These are phyloP conservation scores for Nymphalis io DNA, from an alignment of 1,140 invertebrate species.

Conservation along the genomic window DNA sequence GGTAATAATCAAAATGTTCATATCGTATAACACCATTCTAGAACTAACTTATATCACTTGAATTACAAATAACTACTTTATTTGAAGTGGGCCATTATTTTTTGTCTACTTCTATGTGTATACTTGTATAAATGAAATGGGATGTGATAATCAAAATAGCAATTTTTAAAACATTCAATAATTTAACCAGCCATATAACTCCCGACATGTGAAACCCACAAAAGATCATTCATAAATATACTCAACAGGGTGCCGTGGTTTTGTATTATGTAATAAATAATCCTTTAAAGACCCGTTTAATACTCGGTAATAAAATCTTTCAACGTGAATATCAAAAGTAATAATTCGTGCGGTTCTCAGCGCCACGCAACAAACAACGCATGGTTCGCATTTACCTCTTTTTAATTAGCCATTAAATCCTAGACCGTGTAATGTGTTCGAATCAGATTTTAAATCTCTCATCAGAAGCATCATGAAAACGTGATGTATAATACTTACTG, in stretches of 20 bases:
- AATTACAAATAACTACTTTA: no score
- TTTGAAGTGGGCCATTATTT: no score
- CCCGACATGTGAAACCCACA: not conserved
- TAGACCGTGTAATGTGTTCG: not conserved
- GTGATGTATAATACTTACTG: not conserved
- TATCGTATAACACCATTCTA: no score
- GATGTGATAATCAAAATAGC: no score
- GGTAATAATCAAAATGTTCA: no score
- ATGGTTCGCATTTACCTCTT: not conserved
- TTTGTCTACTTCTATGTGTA: no score
- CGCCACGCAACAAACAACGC: not conserved
- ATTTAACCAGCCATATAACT: not conserved
- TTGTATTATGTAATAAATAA: not conserved
- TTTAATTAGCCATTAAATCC: slow-evolving; percentile 1
- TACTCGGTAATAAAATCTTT: not conserved
- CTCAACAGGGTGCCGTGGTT: not conserved
- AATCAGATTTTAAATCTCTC: not conserved
- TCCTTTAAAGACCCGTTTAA: slow-evolving; percentile 2
- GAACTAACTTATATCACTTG: no score
- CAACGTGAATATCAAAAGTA: not conserved
- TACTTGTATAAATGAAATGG: no score
- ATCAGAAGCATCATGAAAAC: not conserved
- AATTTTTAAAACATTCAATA: no score
- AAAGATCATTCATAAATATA: not conserved
- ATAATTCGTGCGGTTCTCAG: not conserved